phyloP scores from a whole-genome alignment of 2,888 invertebrate genomes.

The Campopleginae sp. region DNA sequence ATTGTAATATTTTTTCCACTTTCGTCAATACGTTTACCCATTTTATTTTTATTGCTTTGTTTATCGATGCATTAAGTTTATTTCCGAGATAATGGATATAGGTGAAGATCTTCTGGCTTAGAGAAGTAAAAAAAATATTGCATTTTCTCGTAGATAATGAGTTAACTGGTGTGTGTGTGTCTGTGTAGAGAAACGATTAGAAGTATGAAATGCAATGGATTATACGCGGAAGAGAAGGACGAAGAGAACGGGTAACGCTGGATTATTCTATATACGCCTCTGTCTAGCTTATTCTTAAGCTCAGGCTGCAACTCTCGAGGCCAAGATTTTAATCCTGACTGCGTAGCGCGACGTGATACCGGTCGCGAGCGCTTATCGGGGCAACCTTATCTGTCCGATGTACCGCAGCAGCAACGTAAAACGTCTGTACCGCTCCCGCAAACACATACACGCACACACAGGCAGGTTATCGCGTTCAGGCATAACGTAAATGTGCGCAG shows the following conservation, averaged over 20 bases:
- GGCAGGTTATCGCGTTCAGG: slow-evolving; percentile 29
- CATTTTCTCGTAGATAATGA: slow-evolving; percentile 34
- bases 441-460: slow-evolving; percentile 12
- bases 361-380: slow-evolving; percentile 61
- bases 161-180: slow-evolving; percentile 9
- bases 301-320: slow-evolving; percentile 25
- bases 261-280: slow-evolving; percentile 46
- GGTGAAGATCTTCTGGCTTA: slow-evolving; percentile 17
- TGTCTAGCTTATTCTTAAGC: slow-evolving; percentile 33
- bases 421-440: slow-evolving; percentile 43
- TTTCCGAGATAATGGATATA: slow-evolving; percentile 26
- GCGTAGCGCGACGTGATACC: slow-evolving; percentile 55
- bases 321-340: slow-evolving; percentile 61
- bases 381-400: slow-evolving; percentile 64
- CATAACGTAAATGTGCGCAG: neutral
- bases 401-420: slow-evolving; percentile 55
- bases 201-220: slow-evolving; percentile 35
- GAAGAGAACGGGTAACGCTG: slow-evolving; percentile 19
- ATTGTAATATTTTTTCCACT: neutral
- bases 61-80: slow-evolving; percentile 9
- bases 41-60: slow-evolving; percentile 12
- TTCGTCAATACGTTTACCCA: neutral
- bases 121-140: neutral
- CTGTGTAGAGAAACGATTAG: slow-evolving; percentile 18
- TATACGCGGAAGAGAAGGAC: slow-evolving; percentile 54